A percentile compares a stretch with the other conserved stretches of the same genome.
These are phyloP conservation scores for Equus przewalskii DNA, from an alignment of 2,113 vertebrate species.

Conservation along the genomic window DNA sequence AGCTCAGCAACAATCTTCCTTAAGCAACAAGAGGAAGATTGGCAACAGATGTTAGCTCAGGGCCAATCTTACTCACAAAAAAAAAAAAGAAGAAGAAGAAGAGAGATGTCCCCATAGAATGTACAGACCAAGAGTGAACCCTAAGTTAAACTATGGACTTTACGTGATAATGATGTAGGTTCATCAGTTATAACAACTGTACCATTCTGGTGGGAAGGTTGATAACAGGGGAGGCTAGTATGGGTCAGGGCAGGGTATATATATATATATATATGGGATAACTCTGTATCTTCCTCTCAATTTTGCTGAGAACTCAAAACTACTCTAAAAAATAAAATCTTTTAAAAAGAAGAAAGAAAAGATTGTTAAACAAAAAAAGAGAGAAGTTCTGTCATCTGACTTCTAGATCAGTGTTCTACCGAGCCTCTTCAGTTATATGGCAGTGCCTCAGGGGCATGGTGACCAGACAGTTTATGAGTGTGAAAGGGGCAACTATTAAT, in stretches of 20 bases:
- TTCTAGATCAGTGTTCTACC: not conserved
- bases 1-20: too few relatives aligned
- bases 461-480: not conserved
- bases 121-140: not conserved
- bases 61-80: too few relatives aligned
- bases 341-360: not conserved
- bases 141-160: not conserved
- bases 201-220: not conserved
- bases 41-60: too few relatives aligned
- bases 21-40: too few relatives aligned
- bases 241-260: not conserved
- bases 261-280: not conserved
- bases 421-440: not conserved
- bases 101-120: not conserved
- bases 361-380: not conserved
- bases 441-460: not conserved
- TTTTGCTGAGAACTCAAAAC: not conserved
- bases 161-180: not conserved
- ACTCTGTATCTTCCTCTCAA: not conserved
- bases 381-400: not conserved
- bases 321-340: not conserved
- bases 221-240: not conserved
- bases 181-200: not conserved
- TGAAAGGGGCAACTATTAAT: not conserved
- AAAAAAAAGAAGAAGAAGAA: too few relatives aligned